A percentile compares a stretch with the other conserved stretches of the same genome.
Conservation (phyloP, 2,888 invertebrate species). For the Nemoura dubitans region DNA sequence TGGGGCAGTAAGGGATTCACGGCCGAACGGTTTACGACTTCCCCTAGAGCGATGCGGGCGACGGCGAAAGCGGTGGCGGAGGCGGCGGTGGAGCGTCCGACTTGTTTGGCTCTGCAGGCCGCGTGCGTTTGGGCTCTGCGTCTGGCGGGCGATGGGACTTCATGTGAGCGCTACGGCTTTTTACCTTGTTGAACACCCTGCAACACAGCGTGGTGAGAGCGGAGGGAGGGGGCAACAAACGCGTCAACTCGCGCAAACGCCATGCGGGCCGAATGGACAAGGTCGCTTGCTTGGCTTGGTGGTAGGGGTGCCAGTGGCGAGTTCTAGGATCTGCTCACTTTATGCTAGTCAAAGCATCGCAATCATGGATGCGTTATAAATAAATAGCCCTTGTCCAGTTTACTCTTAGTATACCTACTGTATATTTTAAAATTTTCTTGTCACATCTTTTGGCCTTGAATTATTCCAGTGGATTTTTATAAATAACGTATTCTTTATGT, state of each 20-base stretch:
- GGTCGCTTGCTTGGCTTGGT: neutral
- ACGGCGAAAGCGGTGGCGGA: constrained; percentile 43
- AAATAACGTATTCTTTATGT: no score
- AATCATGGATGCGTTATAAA: no score
- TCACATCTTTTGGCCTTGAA: no score
- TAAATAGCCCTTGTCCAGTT: no score
- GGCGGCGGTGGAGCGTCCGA: constrained; percentile 49
- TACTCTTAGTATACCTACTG: no score
- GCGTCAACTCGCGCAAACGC: neutral
- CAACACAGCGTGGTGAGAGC: constrained; percentile 58
- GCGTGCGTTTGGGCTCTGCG: constrained; percentile 77
- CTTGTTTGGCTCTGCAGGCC: constrained; percentile 57
- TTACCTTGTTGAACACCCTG: constrained; percentile 97
- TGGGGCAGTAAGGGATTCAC: neutral
- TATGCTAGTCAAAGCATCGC: no score
- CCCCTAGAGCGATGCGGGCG: constrained; percentile 20
- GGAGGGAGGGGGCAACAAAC: neutral
- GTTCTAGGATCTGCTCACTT: neutral
- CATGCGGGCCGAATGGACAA: neutral
- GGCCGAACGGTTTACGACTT: neutral
- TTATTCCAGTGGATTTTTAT: no score
- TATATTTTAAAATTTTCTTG: no score
- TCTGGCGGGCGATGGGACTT: constrained; percentile 96
- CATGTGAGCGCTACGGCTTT: constrained; percentile 99
- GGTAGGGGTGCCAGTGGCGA: neutral